Evolutionary conservation across 2,888 invertebrate species (phyloP).

Genomic region (Stenotaenia linearis): DNA sequence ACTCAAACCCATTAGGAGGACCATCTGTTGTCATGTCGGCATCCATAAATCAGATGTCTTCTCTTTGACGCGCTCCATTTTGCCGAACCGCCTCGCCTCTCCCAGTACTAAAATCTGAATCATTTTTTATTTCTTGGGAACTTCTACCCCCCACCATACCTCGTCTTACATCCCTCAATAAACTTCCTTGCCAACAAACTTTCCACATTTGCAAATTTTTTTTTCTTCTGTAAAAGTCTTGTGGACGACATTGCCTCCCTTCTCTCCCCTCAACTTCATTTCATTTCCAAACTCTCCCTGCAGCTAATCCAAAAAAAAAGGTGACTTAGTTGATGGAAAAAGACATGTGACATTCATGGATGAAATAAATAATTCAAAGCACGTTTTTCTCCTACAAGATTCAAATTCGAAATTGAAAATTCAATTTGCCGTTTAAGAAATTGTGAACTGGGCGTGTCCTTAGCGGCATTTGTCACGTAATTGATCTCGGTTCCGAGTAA

Average conservation of each 20-base stretch:
- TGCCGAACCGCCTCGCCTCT: neutral
- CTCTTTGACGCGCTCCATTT: conserved; percentile 4
- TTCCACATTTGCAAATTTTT: neutral
- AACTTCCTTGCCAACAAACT: neutral
- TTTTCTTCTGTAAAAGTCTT: neutral
- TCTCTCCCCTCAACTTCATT: neutral
- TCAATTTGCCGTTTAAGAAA: conserved; percentile 1
- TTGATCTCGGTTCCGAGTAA: too few species aligned
- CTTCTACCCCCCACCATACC: neutral
- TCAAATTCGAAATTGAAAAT: neutral
- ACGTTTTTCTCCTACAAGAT: conserved; percentile 20
- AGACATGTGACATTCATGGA: neutral
- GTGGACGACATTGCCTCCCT: neutral
- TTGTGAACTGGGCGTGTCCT: conserved; percentile 3
- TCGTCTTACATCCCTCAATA: neutral
- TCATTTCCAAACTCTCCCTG: neutral
- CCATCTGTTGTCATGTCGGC: conserved; percentile 24
- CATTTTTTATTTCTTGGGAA: neutral
- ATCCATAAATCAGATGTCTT: conserved; percentile 21
- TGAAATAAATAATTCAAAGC: conserved; percentile 22
- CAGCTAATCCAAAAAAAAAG: neutral
- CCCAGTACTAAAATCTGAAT: neutral
- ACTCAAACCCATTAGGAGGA: conserved; percentile 17
- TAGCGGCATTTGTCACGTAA: neutral
- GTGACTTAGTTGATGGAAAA: conserved; percentile 5